Evolutionary conservation across 2,113 vertebrate species (phyloP).

Genomic region (Stigmatopora argus): DNA sequence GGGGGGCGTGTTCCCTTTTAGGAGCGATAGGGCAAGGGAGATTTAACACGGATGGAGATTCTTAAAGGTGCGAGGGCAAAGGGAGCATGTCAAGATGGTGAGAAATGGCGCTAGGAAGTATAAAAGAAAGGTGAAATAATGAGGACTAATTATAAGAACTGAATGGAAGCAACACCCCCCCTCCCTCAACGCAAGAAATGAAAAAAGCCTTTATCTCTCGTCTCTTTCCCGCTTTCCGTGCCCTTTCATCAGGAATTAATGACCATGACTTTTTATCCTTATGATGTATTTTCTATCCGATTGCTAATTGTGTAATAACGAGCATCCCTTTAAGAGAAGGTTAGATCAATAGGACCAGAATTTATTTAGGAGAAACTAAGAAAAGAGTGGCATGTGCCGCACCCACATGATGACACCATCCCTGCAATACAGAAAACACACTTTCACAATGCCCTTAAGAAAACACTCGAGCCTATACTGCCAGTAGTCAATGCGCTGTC

Average conservation of each 20-base stretch:
- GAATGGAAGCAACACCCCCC: slow-evolving; percentile 63
- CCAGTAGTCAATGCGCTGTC: slow-evolving; percentile 64
- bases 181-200: slow-evolving; percentile 36
- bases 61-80: slow-evolving; percentile 52
- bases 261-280: slow-evolving; percentile 74
- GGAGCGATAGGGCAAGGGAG: slow-evolving; percentile 36
- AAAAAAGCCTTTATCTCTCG: slow-evolving; percentile 49
- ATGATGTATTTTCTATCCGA: slow-evolving; percentile 72
- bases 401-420: slow-evolving; percentile 26
- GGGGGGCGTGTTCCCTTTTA: slow-evolving; percentile 44
- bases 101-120: slow-evolving; percentile 45
- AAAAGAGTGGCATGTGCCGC: slow-evolving; percentile 57
- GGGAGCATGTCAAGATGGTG: slow-evolving; percentile 42
- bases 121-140: slow-evolving; percentile 42
- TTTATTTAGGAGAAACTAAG: slow-evolving; percentile 11
- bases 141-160: slow-evolving; percentile 63
- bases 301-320: slow-evolving; percentile 71
- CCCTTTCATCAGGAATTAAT: slow-evolving; percentile 73
- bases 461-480: slow-evolving; percentile 60
- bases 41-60: slow-evolving; percentile 39
- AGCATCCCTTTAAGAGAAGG: slow-evolving; percentile 76
- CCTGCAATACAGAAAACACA: slow-evolving; percentile 20
- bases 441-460: slow-evolving; percentile 42
- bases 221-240: slow-evolving; percentile 27
- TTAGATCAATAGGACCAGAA: slow-evolving; percentile 63